A percentile compares a stretch with the other conserved stretches of the same genome.
Conservation (phyloP, 2,113 vertebrate genomes). For the Lucifuga dentata region DNA sequence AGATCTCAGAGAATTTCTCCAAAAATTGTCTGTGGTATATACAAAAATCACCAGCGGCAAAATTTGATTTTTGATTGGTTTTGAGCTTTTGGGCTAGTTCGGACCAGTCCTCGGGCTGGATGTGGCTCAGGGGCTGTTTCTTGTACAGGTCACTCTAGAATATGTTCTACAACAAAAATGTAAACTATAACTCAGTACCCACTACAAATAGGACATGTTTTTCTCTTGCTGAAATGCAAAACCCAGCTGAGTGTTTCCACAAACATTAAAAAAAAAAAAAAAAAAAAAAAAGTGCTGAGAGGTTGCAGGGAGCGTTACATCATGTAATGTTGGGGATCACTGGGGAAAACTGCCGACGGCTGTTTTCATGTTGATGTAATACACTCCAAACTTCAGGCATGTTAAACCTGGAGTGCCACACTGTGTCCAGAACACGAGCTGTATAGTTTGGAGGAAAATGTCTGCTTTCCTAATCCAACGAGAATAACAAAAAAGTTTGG, state of each 20-base stretch:
- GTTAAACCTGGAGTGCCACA: conserved; percentile 21
- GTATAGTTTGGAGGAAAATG: conserved; percentile 6
- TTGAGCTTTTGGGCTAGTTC: not conserved
- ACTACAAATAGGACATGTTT: conserved; percentile 22
- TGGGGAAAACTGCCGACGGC: conserved; percentile 57
- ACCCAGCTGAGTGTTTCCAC: conserved; percentile 11
- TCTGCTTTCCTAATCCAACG: too few relatives aligned
- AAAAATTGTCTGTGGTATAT: not conserved
- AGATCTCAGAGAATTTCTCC: not conserved
- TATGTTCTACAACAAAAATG: conserved; percentile 6
- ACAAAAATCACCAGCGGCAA: not conserved
- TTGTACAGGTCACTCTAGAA: conserved; percentile 17
- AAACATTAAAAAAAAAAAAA: too few relatives aligned
- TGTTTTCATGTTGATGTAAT: conserved; percentile 61
- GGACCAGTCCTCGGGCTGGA: conserved; percentile 10
- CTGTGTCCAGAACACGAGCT: conserved; percentile 13
- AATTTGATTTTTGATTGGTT: conserved; percentile 16
- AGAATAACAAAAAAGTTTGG: too few relatives aligned
- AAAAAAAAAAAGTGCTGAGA: conserved; percentile 32
- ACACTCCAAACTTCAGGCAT: conserved; percentile 44
- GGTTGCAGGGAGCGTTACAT: conserved; percentile 43
- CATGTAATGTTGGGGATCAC: conserved; percentile 46
- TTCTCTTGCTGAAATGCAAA: conserved; percentile 26
- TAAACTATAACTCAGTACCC: conserved; percentile 18
- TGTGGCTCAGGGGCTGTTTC: conserved; percentile 12